These are phyloP conservation scores for Hypotaenidia philippensis DNA, from an alignment of 2,797 vertebrate species.

Conservation along the genomic window DNA sequence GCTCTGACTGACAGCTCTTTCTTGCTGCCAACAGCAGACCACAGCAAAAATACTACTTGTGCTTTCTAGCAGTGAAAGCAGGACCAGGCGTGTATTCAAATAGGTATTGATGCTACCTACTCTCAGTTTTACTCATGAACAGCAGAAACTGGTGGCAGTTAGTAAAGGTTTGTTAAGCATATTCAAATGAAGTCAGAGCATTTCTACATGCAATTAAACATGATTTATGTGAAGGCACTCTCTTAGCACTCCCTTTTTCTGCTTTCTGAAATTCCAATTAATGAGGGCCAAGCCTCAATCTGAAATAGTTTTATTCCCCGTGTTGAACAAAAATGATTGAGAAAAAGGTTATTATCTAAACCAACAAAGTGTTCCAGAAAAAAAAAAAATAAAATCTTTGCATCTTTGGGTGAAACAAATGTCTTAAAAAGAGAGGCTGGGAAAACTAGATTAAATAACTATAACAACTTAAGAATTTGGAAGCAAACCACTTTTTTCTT, in stretches of 20 bases:
- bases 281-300: slow-evolving; percentile 55
- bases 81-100: slow-evolving; percentile 51
- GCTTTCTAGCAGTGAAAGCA: slow-evolving; percentile 12
- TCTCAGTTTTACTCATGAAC: slow-evolving; percentile 68
- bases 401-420: slow-evolving; percentile 13
- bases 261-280: slow-evolving; percentile 70
- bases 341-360: slow-evolving; percentile 20
- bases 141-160: slow-evolving; percentile 48
- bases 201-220: slow-evolving; percentile 75
- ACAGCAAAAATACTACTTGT: not conserved
- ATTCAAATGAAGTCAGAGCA: slow-evolving; percentile 63
- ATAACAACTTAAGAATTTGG: not conserved
- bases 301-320: not conserved
- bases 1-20: not conserved
- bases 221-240: slow-evolving; percentile 74
- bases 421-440: slow-evolving; percentile 2
- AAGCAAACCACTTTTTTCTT: slow-evolving; percentile 5
- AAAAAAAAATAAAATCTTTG: not conserved
- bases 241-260: slow-evolving; percentile 66
- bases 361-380: slow-evolving; percentile 12
- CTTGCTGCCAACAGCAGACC: not conserved
- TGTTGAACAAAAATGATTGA: not conserved
- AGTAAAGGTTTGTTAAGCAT: slow-evolving; percentile 64
- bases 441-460: slow-evolving; percentile 50
- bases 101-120: slow-evolving; percentile 48